Conservation (phyloP, 2,888 invertebrate genomes). For the Nudaria mundana region DNA sequence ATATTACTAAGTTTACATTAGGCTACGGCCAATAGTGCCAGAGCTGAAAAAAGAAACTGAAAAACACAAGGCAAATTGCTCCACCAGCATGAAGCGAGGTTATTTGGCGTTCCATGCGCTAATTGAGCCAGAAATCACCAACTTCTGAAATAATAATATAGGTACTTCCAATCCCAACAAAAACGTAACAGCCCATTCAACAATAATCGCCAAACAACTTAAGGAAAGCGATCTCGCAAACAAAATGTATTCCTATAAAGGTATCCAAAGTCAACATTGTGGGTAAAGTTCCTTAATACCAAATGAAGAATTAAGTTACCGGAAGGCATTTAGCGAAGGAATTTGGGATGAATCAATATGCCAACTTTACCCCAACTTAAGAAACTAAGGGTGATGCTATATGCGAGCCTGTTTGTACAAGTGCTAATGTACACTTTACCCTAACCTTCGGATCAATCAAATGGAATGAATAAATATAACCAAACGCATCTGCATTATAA, state of each 20-base stretch:
- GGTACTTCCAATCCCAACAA: no score
- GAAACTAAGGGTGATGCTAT: constrained; percentile 4
- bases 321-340: constrained; percentile 35
- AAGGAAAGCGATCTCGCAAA: no score
- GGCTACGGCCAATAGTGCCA: no score
- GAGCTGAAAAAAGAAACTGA: no score
- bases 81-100: no score
- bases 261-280: constrained; percentile 19
- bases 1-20: no score
- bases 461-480: not conserved
- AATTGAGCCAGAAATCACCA: no score
- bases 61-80: no score
- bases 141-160: no score
- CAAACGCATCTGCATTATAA: no score
- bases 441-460: not conserved
- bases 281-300: constrained; percentile 27
- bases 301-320: constrained; percentile 24
- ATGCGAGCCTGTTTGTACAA: not conserved
- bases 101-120: no score
- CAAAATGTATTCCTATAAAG: constrained; percentile 18
- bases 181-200: no score
- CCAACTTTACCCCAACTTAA: constrained; percentile 16
- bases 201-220: constrained; percentile 4
- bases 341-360: constrained; percentile 32
- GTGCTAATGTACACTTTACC: not conserved